Evolutionary conservation across 2,888 invertebrate species (phyloP), one percentile per base, ranked within the genome.

Genomic region (Drosophila meridiana): DNA sequence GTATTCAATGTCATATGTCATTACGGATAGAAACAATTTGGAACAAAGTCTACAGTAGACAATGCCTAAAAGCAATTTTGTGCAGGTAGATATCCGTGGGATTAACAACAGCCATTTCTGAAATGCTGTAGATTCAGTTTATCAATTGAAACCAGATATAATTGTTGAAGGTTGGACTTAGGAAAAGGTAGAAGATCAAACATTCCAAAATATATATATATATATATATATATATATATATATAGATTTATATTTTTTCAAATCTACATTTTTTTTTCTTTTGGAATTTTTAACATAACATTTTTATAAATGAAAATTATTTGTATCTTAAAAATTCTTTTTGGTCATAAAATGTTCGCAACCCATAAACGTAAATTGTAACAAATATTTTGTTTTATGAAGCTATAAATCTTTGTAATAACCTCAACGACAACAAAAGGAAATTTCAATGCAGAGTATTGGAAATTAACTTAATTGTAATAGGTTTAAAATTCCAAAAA

Each of bases 1-100:
- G 36, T 58, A 28, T 60, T 53, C 80, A 75, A 69, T 79, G 69
- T 67, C 77, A 64, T 48, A 45, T 77, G 78, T 52, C 67, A 77
- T 70, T 76, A 48, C 72, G 36, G 47, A 71, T 58, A 4, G 61
- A 53, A 76, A 76, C 69, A 67, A 58, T 74, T 53, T 57, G 43
- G 34, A 36, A 48, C 20, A 64, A 52, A 26, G 52, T 43, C 30
- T 53, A 59, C 42, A 59, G 53, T 62, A 63, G 50, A 14, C 38
- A 73, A 43, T 40, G 62, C 58, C 55, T 48, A 38, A 57, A 38
- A 48, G 55, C 45, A 71, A 58, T 52, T 50, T 50, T 26, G 36
- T 42, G 43, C 69, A 58, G 70, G 69, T 69, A 56, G 40, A 30
- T 13, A 34, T 40, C 13, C 13, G 14, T 32, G n/a, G 11, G 60